Conservation (phyloP, 2,797 vertebrate species). For the Triplophysa yarkandensis region DNA sequence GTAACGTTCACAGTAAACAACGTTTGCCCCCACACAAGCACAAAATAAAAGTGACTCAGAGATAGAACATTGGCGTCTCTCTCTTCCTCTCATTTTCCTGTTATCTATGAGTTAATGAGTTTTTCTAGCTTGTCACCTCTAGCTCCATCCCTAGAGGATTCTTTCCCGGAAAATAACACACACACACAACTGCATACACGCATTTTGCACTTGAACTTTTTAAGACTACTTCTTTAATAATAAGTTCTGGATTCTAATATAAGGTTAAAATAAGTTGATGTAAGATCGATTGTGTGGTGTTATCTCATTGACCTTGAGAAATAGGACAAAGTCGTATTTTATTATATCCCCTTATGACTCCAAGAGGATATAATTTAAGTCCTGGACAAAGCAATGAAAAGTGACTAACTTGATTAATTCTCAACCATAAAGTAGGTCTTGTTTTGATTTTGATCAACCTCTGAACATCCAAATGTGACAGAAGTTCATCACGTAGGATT, state of each 20-base stretch:
- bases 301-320: conserved; percentile 6
- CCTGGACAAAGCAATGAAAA: not conserved
- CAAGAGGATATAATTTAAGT: not conserved
- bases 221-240: not conserved
- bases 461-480: not conserved
- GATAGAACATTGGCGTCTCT: conserved; percentile 3
- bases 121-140: conserved; percentile 37
- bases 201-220: not conserved
- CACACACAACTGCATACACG: not conserved
- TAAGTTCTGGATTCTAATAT: conserved; percentile 5
- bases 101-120: conserved; percentile 39
- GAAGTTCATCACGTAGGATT: not conserved
- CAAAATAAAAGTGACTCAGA: conserved; percentile 12
- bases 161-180: conserved; percentile 11
- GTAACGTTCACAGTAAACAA: conserved; percentile 25
- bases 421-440: not conserved
- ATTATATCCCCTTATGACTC: conserved; percentile 9
- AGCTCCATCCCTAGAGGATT: conserved; percentile 28
- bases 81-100: not conserved
- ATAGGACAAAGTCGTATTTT: no score
- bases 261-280: conserved; percentile 1
- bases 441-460: no score
- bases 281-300: not conserved
- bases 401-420: not conserved
- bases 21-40: not conserved